Evolutionary conservation across 1,140 invertebrate species (phyloP).

Genomic region (Chrysopa pallens): DNA sequence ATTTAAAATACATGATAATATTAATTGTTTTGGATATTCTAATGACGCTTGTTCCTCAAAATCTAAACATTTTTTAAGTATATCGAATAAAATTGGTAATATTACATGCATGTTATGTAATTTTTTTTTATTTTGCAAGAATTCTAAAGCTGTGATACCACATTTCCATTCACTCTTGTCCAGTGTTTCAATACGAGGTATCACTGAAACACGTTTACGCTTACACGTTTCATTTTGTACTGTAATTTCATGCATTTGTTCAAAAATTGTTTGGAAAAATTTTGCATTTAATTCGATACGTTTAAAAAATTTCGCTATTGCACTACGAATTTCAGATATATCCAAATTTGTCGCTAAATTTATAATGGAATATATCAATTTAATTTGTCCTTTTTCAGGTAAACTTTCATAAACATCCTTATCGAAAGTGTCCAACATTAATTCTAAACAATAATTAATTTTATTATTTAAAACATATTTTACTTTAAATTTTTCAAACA

Average conservation of each 20-base stretch:
- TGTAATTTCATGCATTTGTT: too few species aligned
- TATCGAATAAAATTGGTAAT: slow-evolving; percentile 54
- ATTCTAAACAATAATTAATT: slow-evolving; percentile 13
- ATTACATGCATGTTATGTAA: slow-evolving; percentile 44
- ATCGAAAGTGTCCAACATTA: slow-evolving; percentile 35
- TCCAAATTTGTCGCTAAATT: slow-evolving; percentile 11
- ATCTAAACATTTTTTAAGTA: slow-evolving; percentile 60
- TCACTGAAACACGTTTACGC: slow-evolving; percentile 22
- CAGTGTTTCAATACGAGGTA: slow-evolving; percentile 32
- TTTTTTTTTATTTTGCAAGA: slow-evolving; percentile 67
- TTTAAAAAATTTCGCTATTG: slow-evolving; percentile 44
- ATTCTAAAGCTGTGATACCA: slow-evolving; percentile 61
- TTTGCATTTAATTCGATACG: slow-evolving; percentile 38
- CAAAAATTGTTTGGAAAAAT: too few species aligned
- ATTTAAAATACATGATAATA: slow-evolving; percentile 60
- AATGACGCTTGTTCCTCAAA: slow-evolving; percentile 68
- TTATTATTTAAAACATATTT: slow-evolving; percentile 8
- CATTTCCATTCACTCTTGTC: slow-evolving; percentile 54
- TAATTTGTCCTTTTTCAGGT: slow-evolving; percentile 13
- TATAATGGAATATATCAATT: slow-evolving; percentile 21
- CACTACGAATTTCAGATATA: slow-evolving; percentile 28
- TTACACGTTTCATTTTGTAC: slow-evolving; percentile 9
- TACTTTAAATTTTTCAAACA: too few species aligned
- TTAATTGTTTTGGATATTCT: slow-evolving; percentile 78
- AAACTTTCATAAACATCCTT: slow-evolving; percentile 29